Evolutionary conservation across 2,797 vertebrate species (phyloP), one percentile per base, ranked within the genome.

Genomic region (Fistularia commersonii): DNA sequence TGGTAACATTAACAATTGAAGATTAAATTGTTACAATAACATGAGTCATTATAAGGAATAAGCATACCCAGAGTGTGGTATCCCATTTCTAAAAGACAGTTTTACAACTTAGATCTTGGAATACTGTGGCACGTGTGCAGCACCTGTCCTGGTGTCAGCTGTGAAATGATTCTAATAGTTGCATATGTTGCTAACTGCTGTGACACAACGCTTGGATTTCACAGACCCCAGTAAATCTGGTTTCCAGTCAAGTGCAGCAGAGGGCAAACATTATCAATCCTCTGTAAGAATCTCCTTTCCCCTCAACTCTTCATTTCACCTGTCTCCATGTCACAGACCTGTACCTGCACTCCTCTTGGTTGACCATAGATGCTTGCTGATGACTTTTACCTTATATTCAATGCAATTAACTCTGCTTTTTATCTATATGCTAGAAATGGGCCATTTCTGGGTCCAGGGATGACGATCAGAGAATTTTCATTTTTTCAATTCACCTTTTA

Each of bases 101-200:
- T 76, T 62, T 64, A 76, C 11, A 3, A 69, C 42, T 52, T 8
- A 7, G 39, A 43, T 36, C 60, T 43, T 37, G 33, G 8, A 62
- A 75, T 53, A 57, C 32, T 0, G 5, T 32, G 45, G 35, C 23
- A 13, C 60, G 62, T 64, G 58, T 39, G 33, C 44, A 53, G 54
- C 45, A 23, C 59, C 60, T 43, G 49, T 33, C 37, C 41, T 41
- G 11, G n/a, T 48, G 33, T 57, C 34, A 58, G 51, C 45, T 60
- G 39, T 41, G 23, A 74, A 77, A 77, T 67, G 75, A n/a, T 74
- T 84, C 76, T 78, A 76, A 88, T 45, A 52, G 50, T 10, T 35
- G 37, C 54, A 39, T 1, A 8, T 45, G 50, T 34, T 44, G 70
- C 71, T 82, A 82, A 85, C 50, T 50, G 53, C 41, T 39, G 45